Evolutionary conservation across 2,888 invertebrate genomes (phyloP).

Genomic region (Merodon equestris): DNA sequence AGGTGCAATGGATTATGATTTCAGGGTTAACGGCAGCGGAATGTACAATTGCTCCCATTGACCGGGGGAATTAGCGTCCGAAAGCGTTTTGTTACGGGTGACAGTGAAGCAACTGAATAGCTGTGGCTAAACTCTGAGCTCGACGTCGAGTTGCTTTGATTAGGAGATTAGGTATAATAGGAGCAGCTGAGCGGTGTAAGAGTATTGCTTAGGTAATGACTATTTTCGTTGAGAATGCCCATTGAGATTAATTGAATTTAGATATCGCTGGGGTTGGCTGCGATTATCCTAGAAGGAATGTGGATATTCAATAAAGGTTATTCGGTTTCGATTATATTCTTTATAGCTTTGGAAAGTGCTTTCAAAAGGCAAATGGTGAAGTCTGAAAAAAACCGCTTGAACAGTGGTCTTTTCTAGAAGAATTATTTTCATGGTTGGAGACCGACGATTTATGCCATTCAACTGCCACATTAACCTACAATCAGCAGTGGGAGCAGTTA

Average conservation of each 20-base stretch:
- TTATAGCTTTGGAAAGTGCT: too few species aligned
- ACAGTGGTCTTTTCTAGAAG: too few species aligned
- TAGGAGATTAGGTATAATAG: constrained; percentile 43
- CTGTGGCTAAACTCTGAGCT: too few species aligned
- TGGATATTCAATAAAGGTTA: background rate
- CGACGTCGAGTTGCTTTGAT: constrained; percentile 39
- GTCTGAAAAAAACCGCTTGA: too few species aligned
- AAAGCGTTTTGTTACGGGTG: too few species aligned
- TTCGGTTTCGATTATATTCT: background rate
- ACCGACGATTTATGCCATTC: too few species aligned
- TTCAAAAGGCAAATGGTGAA: too few species aligned
- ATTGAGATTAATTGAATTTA: constrained; percentile 45
- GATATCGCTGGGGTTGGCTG: background rate
- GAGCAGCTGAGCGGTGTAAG: constrained; percentile 23
- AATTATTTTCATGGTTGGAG: too few species aligned
- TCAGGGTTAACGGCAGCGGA: constrained; percentile 60
- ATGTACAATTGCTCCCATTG: constrained; percentile 42
- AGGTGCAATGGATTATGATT: constrained; percentile 64
- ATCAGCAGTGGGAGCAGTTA: too few species aligned
- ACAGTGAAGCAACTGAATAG: background rate
- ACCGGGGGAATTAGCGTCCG: background rate
- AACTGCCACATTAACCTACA: too few species aligned
- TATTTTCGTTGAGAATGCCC: constrained; percentile 42
- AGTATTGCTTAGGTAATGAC: constrained; percentile 32
- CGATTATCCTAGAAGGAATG: background rate